Conservation (phyloP, 2,113 vertebrate species). For the Megaceryle maxima region DNA sequence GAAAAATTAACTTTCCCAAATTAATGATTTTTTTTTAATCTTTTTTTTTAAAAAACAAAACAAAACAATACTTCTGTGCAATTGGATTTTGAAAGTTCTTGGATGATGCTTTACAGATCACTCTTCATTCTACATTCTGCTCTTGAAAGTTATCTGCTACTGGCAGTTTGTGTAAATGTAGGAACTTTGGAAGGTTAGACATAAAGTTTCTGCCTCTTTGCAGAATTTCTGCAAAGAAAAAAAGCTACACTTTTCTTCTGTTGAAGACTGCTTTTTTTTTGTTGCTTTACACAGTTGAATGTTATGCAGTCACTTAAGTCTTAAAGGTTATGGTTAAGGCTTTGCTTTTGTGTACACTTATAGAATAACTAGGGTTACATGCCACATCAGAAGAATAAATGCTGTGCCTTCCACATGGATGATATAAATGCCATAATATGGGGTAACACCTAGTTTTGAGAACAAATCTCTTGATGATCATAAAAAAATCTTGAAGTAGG, state of each 20-base stretch:
- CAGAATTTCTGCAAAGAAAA: background rate
- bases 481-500: background rate
- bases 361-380: background rate
- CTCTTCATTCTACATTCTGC: background rate
- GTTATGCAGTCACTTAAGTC: background rate
- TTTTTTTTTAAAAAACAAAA: background rate
- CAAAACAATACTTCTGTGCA: background rate
- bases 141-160: background rate
- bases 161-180: background rate
- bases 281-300: background rate
- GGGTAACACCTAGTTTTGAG: slow-evolving; percentile 5
- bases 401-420: background rate
- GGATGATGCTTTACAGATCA: background rate
- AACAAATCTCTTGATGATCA: background rate
- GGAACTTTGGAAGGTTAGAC: background rate
- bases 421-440: background rate
- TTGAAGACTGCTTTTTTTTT: background rate
- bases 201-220: background rate
- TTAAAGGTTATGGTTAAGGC: background rate
- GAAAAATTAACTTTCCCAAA: background rate
- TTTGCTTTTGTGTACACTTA: background rate
- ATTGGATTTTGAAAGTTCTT: background rate
- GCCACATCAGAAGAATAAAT: background rate
- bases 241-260: background rate
- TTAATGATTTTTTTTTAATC: background rate